Base-by-base conservation (phyloP, 2,797 vertebrate genomes). In the Sebastes aleutianus region DNA sequence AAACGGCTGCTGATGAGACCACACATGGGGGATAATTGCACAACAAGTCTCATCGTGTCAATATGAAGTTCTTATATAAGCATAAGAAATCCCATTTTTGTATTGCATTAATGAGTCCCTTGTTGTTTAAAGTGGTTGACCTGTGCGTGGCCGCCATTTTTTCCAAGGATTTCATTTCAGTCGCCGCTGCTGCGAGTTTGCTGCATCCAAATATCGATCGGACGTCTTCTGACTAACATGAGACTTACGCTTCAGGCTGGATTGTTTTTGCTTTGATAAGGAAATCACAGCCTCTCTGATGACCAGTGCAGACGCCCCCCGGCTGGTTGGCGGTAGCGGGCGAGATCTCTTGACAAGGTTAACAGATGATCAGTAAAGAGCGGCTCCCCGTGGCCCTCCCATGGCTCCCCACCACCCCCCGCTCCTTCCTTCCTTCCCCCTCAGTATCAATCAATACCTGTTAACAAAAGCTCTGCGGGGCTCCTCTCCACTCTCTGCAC, bases 381-480 rank as follows among this genome's bases (percentile, higher is more conserved):
- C 20, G 83, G 87, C 85, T 88, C 87, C 86, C 85, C 4, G 62
- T 74, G 70, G 76, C 70, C 77, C 53, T 73, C 62, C 61, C 8
- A 1, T 11, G 66, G 53, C 13, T 43, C 36, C 4, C 12, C 36
- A 39, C 36, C 2, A 39, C 70, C 18, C 39, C 1, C 67, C 73
- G 57, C 61, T 63, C 73, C 63, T 67, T 69, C 74, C 56, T 68
- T 66, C 79, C 59, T 29, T 11, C 54, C 72, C 67, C 70, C 18
- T 87, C 68, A 1, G 72, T 69, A 83, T 83, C 88, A 89, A 94
- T 95, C 94, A 90, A 93, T 94, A 94, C 68, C 88, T 78, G 87
- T 87, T 90, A 91, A 91, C 90, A 90, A 94, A 92, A 90, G 90
- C 90, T 88, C 85, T 68, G 82, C 83, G 47, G 87, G 89, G 79